These are phyloP conservation scores for Mellilla xanthometata DNA, from an alignment of 2,888 invertebrate species.

Conservation along the genomic window DNA sequence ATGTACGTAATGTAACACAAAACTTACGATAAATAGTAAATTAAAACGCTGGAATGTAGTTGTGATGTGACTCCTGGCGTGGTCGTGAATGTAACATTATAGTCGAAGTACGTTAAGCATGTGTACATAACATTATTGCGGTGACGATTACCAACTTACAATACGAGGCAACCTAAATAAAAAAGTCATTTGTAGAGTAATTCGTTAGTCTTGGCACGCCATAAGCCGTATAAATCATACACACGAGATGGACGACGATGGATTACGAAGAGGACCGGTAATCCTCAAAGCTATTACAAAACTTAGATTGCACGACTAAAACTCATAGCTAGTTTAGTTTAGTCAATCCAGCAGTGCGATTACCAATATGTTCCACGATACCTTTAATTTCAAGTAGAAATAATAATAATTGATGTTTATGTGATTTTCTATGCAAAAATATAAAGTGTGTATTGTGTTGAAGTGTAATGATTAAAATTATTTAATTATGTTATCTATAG, in stretches of 20 bases:
- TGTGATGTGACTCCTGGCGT: conserved; percentile 1
- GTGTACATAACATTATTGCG: not conserved
- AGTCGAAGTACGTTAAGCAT: conserved; percentile 6
- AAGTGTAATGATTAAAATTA: too few relatives aligned
- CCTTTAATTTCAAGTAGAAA: too few relatives aligned
- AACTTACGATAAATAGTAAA: conserved; percentile 14
- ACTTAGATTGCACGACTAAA: conserved; percentile 3
- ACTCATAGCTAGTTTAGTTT: too few relatives aligned
- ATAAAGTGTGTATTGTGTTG: too few relatives aligned
- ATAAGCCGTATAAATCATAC: not conserved
- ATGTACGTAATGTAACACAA: conserved; percentile 12
- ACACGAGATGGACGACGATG: too few relatives aligned
- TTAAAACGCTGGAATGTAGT: conserved; percentile 20
- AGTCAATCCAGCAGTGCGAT: too few relatives aligned
- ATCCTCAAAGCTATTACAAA: conserved; percentile 5
- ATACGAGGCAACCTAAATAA: not conserved
- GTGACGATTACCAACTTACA: not conserved
- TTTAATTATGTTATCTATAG: too few relatives aligned
- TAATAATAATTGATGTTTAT: too few relatives aligned
- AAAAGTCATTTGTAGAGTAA: not conserved
- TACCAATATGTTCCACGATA: too few relatives aligned
- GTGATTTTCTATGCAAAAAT: too few relatives aligned
- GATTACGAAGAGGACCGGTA: not conserved
- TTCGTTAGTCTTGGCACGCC: not conserved
- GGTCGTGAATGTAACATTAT: conserved; percentile 19